Base-by-base conservation (phyloP, 2,113 vertebrate genomes). In the Cryptotis parvus region DNA sequence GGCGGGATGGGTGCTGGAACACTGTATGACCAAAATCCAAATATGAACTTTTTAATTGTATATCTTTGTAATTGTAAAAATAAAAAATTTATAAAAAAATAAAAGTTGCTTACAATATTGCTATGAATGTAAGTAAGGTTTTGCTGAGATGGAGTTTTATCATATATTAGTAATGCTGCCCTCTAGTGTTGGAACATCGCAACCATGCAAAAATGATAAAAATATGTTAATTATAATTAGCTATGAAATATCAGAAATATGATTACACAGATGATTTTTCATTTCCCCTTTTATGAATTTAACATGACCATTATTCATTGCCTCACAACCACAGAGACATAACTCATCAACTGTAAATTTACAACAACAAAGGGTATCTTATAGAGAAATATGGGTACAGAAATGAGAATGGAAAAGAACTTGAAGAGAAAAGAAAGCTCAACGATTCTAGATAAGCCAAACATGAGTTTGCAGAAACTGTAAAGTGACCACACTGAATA, bases 241-340 rank as follows among this genome's bases (percentile, higher is more conserved):
- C 22, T 49, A 82, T 61, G 9, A 74, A 88, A 90, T 85, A 55
- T 84, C 75, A 58, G 87, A 69, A 63, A 84, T n/a, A 78, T 80
- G 55, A 39, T 58, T 87, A 6, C n/a, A 75, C 24, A 35, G 10
- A 55, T 90, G 65, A 93, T 63, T 87, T 24, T 65, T 76, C 8
- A 31, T 72, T 35, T 76, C 80, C 6, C 14, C 27, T 84, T 1
- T 72, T 80, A 49, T 27, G 63, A 72, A 31, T 65, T 52, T 63
- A 78, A 27, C 49, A 61, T 24, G 35, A 90, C 39, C 20, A 9
- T 84, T 61, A 61, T 8, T 61, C 31, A 68, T 75, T 80, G 26
- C 24, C 81, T 75, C 20, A 26, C 79, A 72, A 66, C 20, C 20
- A 76, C 58, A 89, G 73, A 75, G 43, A 41, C 5, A 61, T 24